phyloP scores from a whole-genome alignment of 1,140 invertebrate genomes.

The Anoplolepis gracilipes region DNA sequence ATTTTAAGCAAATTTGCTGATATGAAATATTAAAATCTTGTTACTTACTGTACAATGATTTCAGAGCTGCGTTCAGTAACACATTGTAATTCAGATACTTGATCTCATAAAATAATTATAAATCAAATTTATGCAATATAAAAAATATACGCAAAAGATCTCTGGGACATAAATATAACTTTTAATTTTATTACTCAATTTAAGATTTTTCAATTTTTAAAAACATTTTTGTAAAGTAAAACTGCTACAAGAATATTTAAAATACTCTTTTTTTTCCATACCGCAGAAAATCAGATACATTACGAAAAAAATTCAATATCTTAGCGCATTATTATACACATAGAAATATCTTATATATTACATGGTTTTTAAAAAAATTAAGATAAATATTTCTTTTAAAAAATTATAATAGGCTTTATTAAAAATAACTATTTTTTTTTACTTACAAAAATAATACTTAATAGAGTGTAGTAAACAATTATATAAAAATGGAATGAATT shows the following conservation, averaged over 20 bases:
- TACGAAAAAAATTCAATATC: background rate
- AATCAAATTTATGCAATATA: background rate
- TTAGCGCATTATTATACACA: background rate
- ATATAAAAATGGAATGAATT: background rate
- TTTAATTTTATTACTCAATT: background rate
- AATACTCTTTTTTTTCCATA: background rate
- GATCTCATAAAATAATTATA: background rate
- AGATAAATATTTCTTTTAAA: background rate
- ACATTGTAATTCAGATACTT: background rate
- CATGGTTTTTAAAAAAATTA: background rate
- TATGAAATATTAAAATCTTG: constrained; percentile 36
- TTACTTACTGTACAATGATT: constrained; percentile 51
- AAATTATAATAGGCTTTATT: constrained; percentile 23
- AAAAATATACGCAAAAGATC: background rate
- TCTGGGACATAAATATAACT: background rate
- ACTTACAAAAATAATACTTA: constrained; percentile 23
- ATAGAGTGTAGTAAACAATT: constrained; percentile 1
- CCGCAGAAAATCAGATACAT: background rate
- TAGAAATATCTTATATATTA: background rate
- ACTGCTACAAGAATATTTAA: background rate
- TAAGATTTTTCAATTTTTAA: background rate
- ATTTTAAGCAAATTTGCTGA: constrained; percentile 9
- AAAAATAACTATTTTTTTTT: background rate
- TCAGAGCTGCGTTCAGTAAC: constrained; percentile 32
- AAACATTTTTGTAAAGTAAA: background rate